Base-by-base conservation (phyloP, 92 coral and sea anemone species). In the Parazoanthus swiftii region DNA sequence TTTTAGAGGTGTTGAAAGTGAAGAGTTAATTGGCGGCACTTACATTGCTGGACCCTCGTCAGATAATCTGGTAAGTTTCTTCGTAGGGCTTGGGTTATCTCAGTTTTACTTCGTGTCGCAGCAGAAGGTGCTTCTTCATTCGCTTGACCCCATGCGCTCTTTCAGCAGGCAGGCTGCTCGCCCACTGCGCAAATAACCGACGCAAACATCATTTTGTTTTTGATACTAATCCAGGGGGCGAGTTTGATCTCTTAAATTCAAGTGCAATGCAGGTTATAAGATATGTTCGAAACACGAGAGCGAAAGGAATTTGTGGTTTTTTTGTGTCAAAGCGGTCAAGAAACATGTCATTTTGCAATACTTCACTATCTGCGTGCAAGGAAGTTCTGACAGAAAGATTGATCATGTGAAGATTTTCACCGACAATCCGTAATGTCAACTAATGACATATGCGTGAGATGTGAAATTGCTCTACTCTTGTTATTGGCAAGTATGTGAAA, bases 1-100 rank as follows among this genome's bases (percentile, higher is more conserved):
- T 83, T 82, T 83, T 81, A 1, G 20, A 83, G 36, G 86, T 83
- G 86, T 67, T 83, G 86, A 83, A 83, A 83, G 63, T 83, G 73
- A 21, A 8, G 65, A 42, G 86, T 26, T 83, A 73, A 83, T 83
- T 83, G 86, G 63, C 86, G 77, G 86, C n/a, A 70, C 39, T 68
- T 83, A 72, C 48, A 29, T 21, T 70, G 71, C 33, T 82, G 70
- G 75, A 82, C 33, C 86, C 59, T 83, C 86, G 63, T 68, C 74
- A 83, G 86, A 67, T 83, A 70, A 83, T 83, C 86, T 83, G 86
- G 86, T 83, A 83, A 83, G 74, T 83, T 83, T 43, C 16, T 83
- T n/a, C 15, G 42, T 83, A 25, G 18, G 76, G 50, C 73, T 33
- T 25, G 25, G 59, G 65, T 83, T 83, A 82, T 82, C 86, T 82